A percentile compares a stretch with the other conserved stretches of the same genome.
phyloP scores from a whole-genome alignment of 2,797 vertebrate species.

The Decapterus maruadsi region DNA sequence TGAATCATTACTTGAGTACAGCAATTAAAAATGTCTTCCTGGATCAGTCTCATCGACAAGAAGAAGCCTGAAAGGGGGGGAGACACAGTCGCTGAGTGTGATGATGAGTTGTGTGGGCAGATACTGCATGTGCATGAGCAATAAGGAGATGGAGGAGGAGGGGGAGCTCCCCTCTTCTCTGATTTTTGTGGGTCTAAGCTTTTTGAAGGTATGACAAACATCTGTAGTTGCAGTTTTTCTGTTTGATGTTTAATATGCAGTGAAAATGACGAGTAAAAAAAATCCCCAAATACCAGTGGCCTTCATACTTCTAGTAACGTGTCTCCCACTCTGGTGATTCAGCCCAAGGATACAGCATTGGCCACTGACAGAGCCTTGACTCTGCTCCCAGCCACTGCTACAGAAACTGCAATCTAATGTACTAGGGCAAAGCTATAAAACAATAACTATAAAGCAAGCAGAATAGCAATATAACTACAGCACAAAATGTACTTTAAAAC shows the following conservation, averaged over 20 bases:
- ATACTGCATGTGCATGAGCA: constrained; percentile 24
- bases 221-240: not conserved
- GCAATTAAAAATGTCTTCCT: constrained; percentile 38
- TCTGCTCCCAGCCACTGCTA: constrained; percentile 3
- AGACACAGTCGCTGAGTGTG: constrained; percentile 5
- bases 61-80: constrained; percentile 10
- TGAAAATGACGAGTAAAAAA: not conserved
- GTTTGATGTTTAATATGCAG: constrained; percentile 1
- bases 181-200: constrained; percentile 18
- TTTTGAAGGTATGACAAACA: constrained; percentile 32
- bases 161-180: constrained; percentile 18
- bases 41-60: constrained; percentile 35
- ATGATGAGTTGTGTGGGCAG: constrained; percentile 27
- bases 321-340: constrained; percentile 14
- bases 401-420: not conserved
- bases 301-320: constrained; percentile 25
- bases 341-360: constrained; percentile 55
- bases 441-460: not conserved
- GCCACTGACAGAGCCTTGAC: constrained; percentile 32
- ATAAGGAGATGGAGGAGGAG: constrained; percentile 30
- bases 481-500: not conserved
- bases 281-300: constrained; percentile 11
- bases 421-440: not conserved
- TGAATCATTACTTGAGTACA: constrained; percentile 47
- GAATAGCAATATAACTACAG: not conserved